Evolutionary conservation across 2,888 invertebrate genomes (phyloP).

Genomic region (Drosophila ezoana): DNA sequence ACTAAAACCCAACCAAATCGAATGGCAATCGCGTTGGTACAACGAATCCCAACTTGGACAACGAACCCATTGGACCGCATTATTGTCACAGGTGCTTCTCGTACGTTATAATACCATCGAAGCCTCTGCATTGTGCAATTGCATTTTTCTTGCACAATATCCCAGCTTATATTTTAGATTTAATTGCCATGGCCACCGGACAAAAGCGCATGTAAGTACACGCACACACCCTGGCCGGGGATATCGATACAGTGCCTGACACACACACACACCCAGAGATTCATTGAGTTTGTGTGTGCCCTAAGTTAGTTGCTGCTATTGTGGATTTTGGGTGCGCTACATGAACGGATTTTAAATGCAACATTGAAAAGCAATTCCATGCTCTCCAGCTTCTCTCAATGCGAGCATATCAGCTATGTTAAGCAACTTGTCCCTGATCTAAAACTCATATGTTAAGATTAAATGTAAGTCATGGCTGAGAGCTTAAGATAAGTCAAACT

Average conservation of each 20-base stretch:
- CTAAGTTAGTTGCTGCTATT: constrained; percentile 53
- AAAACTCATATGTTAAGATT: too few relatives aligned
- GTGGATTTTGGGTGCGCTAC: constrained; percentile 60
- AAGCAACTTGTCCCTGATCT: not conserved
- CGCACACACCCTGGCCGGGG: constrained; percentile 23
- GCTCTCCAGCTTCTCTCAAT: constrained; percentile 16
- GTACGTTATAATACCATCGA: constrained; percentile 85
- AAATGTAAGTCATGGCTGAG: too few relatives aligned
- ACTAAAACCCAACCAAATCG: constrained; percentile 69
- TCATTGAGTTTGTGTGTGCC: constrained; percentile 25
- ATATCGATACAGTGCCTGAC: constrained; percentile 14
- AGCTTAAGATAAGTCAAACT: too few relatives aligned
- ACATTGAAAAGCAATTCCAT: constrained; percentile 75
- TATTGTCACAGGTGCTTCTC: constrained; percentile 85
- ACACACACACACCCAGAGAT: constrained; percentile 11
- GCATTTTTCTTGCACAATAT: constrained; percentile 84
- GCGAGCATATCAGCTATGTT: constrained; percentile 14
- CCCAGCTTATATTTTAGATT: constrained; percentile 85
- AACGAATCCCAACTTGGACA: constrained; percentile 30
- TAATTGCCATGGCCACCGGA: constrained; percentile 84
- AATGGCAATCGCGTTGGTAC: constrained; percentile 56
- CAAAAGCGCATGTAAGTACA: constrained; percentile 85
- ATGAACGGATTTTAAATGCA: constrained; percentile 68
- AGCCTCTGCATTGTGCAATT: constrained; percentile 83
- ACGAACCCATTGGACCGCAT: constrained; percentile 66